Base-by-base conservation (phyloP, 2,113 vertebrate species). In the Chaetura pelagica region DNA sequence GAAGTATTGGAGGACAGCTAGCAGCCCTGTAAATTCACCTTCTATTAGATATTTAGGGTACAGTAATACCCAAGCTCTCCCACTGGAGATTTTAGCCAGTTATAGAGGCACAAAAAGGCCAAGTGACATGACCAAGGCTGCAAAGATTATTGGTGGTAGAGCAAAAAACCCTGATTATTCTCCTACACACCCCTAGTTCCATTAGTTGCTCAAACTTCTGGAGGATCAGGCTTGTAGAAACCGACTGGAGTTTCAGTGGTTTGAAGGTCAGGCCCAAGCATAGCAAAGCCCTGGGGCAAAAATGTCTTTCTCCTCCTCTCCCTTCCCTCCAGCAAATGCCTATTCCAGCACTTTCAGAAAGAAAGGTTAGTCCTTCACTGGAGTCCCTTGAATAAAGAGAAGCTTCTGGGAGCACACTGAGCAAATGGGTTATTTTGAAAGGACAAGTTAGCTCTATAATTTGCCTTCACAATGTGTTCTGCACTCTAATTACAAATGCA, bases 401-500 rank as follows among this genome's bases (percentile, higher is more conserved):
- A 24, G 52, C 92, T 96, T 90, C 92, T 94, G 83, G 88, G 90
- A 96, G 89, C 69, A 69, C 80, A 64, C 59, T 84, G 92, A 95
- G 86, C 66, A 92, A 94, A 93, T 89, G 92, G 86, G 62, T 92
- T 95, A 55, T 94, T 96, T 95, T 96, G 94, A 95, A 94, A 96
- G 94, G 91, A 90, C 86, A 93, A 94, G 90, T 95, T 93, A 96
- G 90, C 88, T 95, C 95, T 95, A 71, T 96, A 96, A 42, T 80
- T 89, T 77, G 84, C 83, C 71, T 94, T 88, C 92, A 77, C 82
- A 93, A 92, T 94, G 54, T 90, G 75, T 89, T 89, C 49, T 54
- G 75, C 66, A 83, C 92, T 95, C 94, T 97, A 95, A 96, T 97
- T 96, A 97, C 92, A 96, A 96, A 96, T 93, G 91, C 94, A 97